Evolutionary conservation across 1,140 invertebrate genomes (phyloP).

Genomic region (Uloborus diversus): DNA sequence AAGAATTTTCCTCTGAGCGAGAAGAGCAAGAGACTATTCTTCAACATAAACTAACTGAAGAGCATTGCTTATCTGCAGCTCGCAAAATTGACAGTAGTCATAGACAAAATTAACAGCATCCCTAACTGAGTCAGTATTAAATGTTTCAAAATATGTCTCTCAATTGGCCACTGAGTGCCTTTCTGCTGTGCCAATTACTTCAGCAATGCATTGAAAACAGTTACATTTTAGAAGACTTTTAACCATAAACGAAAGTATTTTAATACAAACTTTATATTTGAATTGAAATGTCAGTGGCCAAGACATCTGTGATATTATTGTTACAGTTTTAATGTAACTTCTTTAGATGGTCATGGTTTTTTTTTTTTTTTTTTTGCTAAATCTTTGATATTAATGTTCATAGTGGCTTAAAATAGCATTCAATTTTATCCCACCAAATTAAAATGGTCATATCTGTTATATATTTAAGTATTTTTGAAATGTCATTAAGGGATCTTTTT

Average conservation of each 20-base stretch:
- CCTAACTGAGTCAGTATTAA: background rate
- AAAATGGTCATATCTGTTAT: no score
- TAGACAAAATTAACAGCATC: background rate
- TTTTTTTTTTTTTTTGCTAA: no score
- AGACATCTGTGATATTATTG: background rate
- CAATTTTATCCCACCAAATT: no score
- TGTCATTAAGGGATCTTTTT: no score
- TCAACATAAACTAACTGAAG: background rate
- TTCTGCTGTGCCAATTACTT: constrained; percentile 1
- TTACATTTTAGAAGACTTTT: background rate
- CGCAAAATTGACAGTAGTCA: background rate
- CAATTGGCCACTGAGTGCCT: background rate
- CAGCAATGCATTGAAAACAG: background rate
- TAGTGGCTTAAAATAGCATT: no score
- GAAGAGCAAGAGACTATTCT: constrained; percentile 77
- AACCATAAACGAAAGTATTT: background rate
- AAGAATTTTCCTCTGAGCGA: constrained; percentile 81
- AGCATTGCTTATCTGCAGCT: background rate
- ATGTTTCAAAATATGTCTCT: background rate
- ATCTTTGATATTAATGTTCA: no score
- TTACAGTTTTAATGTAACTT: no score
- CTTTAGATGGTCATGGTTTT: no score
- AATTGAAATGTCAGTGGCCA: background rate
- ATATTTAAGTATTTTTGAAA: no score
- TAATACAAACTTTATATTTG: background rate